Percentiles rank a stretch among this genome's conserved stretches.
Conservation (phyloP, 2,888 invertebrate species). For the Syrphus vitripennis region DNA sequence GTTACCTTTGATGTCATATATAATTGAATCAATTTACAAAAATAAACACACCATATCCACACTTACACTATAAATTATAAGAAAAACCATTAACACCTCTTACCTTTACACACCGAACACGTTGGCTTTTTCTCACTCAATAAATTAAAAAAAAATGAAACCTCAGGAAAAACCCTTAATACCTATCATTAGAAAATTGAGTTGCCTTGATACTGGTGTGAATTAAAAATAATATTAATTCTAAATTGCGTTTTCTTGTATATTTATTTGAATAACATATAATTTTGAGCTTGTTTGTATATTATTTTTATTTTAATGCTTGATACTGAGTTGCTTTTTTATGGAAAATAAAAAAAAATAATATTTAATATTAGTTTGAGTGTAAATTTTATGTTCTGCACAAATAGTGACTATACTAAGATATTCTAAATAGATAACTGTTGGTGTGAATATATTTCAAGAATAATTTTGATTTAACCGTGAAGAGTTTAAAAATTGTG, state of each 20-base stretch:
- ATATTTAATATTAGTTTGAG: slow-evolving; percentile 18
- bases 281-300: slow-evolving; percentile 12
- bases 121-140: slow-evolving; percentile 31
- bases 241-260: slow-evolving; percentile 22
- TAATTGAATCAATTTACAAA: slow-evolving; percentile 9
- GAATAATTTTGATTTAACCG: slow-evolving; percentile 25
- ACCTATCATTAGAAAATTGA: neutral
- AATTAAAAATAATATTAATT: neutral
- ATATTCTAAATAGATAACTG: slow-evolving; percentile 30
- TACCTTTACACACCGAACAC: too few species aligned
- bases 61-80: slow-evolving; percentile 2
- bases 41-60: slow-evolving; percentile 2
- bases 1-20: slow-evolving; percentile 27
- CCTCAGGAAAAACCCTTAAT: neutral
- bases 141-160: neutral
- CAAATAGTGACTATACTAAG: slow-evolving; percentile 25
- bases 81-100: neutral
- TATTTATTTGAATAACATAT: slow-evolving; percentile 15
- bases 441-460: slow-evolving; percentile 28
- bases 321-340: slow-evolving; percentile 57
- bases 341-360: slow-evolving; percentile 24
- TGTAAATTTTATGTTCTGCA: slow-evolving; percentile 66
- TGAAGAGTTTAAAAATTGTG: neutral
- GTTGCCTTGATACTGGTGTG: slow-evolving; percentile 17
- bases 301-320: slow-evolving; percentile 13